Evolutionary conservation across 2,888 invertebrate genomes (phyloP).

Genomic region (Eulithis prunata): DNA sequence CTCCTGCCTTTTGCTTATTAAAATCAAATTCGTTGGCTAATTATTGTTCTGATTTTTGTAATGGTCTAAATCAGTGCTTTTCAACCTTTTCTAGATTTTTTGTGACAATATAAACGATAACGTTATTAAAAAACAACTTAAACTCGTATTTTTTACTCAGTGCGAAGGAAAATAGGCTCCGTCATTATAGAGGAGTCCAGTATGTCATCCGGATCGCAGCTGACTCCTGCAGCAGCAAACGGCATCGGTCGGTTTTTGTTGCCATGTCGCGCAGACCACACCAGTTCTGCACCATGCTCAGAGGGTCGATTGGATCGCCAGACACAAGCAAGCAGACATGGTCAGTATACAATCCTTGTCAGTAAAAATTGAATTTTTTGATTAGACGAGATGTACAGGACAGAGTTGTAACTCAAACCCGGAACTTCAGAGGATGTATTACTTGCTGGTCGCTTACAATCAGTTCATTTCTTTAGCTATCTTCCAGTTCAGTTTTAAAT

Average conservation of each 20-base stretch:
- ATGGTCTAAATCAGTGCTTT: neutral
- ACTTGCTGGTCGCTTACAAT: too few species aligned
- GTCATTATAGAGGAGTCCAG: constrained; percentile 8
- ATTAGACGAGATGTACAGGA: too few species aligned
- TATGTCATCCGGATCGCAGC: neutral
- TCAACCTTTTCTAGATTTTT: too few species aligned
- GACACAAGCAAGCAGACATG: neutral
- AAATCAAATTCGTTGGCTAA: too few species aligned
- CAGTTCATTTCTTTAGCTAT: too few species aligned
- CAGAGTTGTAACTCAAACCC: too few species aligned
- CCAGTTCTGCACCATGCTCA: neutral
- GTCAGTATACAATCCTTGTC: neutral
- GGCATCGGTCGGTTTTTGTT: neutral
- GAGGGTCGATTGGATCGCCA: neutral
- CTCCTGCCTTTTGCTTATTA: too few species aligned
- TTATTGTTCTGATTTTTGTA: neutral
- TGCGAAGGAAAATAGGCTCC: neutral
- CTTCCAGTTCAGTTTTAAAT: too few species aligned
- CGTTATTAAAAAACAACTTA: neutral
- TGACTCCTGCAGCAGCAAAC: neutral
- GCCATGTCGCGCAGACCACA: neutral
- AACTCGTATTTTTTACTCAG: neutral
- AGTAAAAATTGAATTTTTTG: too few species aligned
- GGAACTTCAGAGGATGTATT: too few species aligned
- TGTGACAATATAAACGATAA: too few species aligned